Base-by-base conservation (phyloP, 2,113 vertebrate genomes). In the Menidia beryllina region DNA sequence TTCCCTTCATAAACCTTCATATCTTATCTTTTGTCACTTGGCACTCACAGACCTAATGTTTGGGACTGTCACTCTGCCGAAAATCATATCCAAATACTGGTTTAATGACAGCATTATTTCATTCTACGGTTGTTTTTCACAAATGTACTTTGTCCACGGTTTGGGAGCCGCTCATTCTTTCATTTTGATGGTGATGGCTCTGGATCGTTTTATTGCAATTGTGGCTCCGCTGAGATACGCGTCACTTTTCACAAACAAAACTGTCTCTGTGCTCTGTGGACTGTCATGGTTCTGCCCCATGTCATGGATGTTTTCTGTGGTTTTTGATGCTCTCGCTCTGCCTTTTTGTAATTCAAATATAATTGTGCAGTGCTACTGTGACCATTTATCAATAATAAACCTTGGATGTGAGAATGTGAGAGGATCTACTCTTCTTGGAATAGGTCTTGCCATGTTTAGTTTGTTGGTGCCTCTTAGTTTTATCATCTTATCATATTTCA, bases 81-180 rank as follows among this genome's bases (percentile, higher is more conserved):
- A 69, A 51, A 24, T 80, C 14, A 85, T 90, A 38, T 49, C 75
- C 24, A 85, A 45, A 58, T 91, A 90, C 14, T 91, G 85, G 89
- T 61, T 78, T 45, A 27, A 75, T 27, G 57, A 81, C 30, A 74
- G 43, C 1, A 49, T 79, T 15, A 64, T 89, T 27, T 81, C 75
- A 7, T 91, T 89, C 38, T 54, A 67, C 0, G 50, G 24, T 15
- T 92, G 90, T 43, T 88, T 91, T 38, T 48, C 38, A 1, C 90
- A 92, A 48, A 91, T 90, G 88, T 91, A 68, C 59, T 89, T 92
- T 75, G 80, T 90, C 1, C 87, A 90, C 72, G 86, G 57, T 27
- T 43, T 89, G 24, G 85, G 79, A 5, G 24, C 87, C 0, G 8
- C 49, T 23, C 86, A 81, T 39, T 91, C 87, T 21, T 86, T 88